Evolutionary conservation across 2,888 invertebrate species (phyloP).

Genomic region (Meloe dianella): DNA sequence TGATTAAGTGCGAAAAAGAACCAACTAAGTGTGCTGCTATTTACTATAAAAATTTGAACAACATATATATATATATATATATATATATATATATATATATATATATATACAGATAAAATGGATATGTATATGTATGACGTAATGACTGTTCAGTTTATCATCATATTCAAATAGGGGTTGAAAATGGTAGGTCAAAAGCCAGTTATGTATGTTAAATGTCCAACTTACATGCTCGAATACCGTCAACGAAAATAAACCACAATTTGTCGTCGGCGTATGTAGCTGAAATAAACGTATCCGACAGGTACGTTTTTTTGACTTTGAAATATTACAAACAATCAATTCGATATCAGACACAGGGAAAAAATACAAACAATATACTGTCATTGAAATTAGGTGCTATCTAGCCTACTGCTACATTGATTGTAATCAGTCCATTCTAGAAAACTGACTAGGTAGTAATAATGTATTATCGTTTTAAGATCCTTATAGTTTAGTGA

Average conservation of each 20-base stretch:
- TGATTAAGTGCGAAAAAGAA: too few species aligned
- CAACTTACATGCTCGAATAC: slow-evolving; percentile 27
- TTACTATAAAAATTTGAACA: background rate
- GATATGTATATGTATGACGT: slow-evolving; percentile 24
- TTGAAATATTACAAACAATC: slow-evolving; percentile 21
- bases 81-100: slow-evolving; percentile 18
- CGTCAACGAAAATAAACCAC: slow-evolving; percentile 16
- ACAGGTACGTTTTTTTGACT: slow-evolving; percentile 18
- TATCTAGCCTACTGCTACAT: background rate
- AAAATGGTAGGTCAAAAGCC: slow-evolving; percentile 30
- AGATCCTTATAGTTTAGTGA: slow-evolving; percentile 25
- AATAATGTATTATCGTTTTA: background rate
- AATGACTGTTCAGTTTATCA: slow-evolving; percentile 33
- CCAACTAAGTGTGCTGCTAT: too few species aligned
- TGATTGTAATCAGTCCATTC: background rate
- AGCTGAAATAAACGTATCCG: slow-evolving; percentile 22
- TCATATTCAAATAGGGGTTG: slow-evolving; percentile 38
- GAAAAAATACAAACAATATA: background rate
- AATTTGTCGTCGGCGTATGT: slow-evolving; percentile 19
- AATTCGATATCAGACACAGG: background rate
- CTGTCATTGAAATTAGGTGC: background rate
- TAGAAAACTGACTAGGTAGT: background rate
- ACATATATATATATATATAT: slow-evolving; percentile 19
- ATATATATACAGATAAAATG: slow-evolving; percentile 18
- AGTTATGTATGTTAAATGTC: slow-evolving; percentile 26